Percentiles rank a stretch among this genome's conserved stretches.
Conservation (phyloP, 2,888 invertebrate species). For the Metellina segmentata region DNA sequence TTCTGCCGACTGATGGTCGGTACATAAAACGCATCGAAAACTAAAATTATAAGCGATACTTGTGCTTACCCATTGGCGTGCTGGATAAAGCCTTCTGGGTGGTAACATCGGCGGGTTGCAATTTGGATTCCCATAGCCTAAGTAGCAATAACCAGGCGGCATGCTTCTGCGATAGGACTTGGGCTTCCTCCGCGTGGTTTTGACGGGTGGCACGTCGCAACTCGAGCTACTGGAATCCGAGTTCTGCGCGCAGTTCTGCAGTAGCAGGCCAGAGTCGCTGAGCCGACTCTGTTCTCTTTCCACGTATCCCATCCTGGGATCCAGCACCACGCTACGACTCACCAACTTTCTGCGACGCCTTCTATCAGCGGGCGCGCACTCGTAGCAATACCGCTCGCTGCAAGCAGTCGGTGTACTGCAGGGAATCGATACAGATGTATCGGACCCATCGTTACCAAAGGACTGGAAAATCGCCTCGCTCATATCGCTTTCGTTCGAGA, state of each 20-base stretch:
- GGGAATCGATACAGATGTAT: conserved; percentile 49
- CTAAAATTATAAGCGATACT: not conserved
- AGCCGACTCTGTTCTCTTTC: conserved; percentile 4
- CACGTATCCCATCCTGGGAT: not conserved
- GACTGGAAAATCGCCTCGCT: conserved; percentile 45
- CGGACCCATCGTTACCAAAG: conserved; percentile 34
- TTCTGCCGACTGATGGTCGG: not conserved
- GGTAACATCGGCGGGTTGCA: conserved; percentile 3
- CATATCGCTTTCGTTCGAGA: conserved; percentile 51
- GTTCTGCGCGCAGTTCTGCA: conserved; percentile 21
- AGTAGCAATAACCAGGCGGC: conserved; percentile 21
- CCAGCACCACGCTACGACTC: conserved; percentile 42
- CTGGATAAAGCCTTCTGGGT: conserved; percentile 25
- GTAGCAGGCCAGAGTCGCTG: conserved; percentile 39
- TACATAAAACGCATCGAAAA: too few relatives aligned
- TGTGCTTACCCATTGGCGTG: conserved; percentile 55
- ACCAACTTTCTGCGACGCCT: conserved; percentile 42
- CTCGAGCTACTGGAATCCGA: conserved; percentile 60
- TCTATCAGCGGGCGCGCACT: conserved; percentile 7
- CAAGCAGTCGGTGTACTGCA: not conserved
- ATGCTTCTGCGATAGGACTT: conserved; percentile 30
- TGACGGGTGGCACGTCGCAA: conserved; percentile 21
- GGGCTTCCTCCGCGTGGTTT: conserved; percentile 49
- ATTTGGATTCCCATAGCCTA: conserved; percentile 26
- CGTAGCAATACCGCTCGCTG: conserved; percentile 15